Percentiles rank a stretch among this genome's conserved stretches.
Conservation (phyloP, 2,888 invertebrate genomes). For the Meloe dianella region DNA sequence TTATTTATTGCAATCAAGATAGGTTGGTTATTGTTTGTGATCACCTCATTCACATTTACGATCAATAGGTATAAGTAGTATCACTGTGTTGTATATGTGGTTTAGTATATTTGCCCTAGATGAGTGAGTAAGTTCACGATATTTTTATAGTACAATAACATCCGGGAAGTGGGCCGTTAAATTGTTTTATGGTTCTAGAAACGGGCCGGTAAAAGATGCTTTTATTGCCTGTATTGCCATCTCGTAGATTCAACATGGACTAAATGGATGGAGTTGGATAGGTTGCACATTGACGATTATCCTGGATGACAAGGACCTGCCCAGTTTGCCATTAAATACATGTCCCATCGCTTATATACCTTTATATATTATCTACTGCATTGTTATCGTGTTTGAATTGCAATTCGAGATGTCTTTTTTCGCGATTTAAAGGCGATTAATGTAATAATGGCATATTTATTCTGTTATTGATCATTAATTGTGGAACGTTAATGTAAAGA, state of each 20-base stretch:
- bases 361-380: not conserved
- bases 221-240: slow-evolving; percentile 37
- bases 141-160: slow-evolving; percentile 60
- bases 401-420: not conserved
- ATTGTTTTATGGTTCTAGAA: slow-evolving; percentile 52
- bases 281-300: slow-evolving; percentile 8
- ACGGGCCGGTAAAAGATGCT: slow-evolving; percentile 31
- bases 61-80: slow-evolving; percentile 52
- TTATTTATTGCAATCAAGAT: no score
- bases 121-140: slow-evolving; percentile 52
- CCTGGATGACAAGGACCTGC: slow-evolving; percentile 6
- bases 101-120: slow-evolving; percentile 54
- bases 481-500: no score
- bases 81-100: slow-evolving; percentile 45
- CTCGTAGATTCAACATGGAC: slow-evolving; percentile 17
- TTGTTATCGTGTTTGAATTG: slow-evolving; percentile 1
- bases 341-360: not conserved
- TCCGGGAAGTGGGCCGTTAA: slow-evolving; percentile 57
- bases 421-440: no score
- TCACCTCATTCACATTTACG: slow-evolving; percentile 55
- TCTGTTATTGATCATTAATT: no score
- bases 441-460: no score
- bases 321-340: slow-evolving; percentile 11
- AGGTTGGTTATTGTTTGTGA: no score
- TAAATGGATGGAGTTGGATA: not conserved